phyloP scores from a whole-genome alignment of 2,797 vertebrate species.

The Schizopygopsis malacanthus region DNA sequence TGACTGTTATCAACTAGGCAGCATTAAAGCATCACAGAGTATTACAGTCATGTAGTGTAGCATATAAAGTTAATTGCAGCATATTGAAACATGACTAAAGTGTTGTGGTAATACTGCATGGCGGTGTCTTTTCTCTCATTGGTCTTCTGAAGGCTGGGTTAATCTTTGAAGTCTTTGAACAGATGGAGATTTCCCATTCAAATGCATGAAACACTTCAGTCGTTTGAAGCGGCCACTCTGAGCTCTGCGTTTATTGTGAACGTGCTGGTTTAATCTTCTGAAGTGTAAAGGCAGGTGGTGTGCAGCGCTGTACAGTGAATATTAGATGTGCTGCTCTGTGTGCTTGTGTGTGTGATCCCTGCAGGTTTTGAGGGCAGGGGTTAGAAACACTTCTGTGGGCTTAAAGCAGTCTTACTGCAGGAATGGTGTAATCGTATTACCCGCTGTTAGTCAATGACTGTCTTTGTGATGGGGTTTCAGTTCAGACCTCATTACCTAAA shows the following conservation, averaged over 20 bases:
- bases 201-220: background rate
- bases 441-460: constrained; percentile 11
- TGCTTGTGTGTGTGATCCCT: constrained; percentile 12
- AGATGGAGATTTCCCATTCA: constrained; percentile 10
- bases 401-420: constrained; percentile 27
- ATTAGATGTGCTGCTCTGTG: background rate
- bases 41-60: background rate
- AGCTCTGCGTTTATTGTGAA: background rate
- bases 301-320: background rate
- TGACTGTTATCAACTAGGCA: background rate
- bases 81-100: background rate
- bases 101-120: background rate
- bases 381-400: constrained; percentile 15
- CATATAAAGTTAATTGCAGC: background rate
- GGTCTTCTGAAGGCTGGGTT: background rate
- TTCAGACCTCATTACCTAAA: background rate
- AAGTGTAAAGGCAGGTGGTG: background rate
- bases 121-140: background rate
- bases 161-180: constrained; percentile 26
- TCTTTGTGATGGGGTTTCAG: constrained; percentile 31
- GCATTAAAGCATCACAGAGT: background rate
- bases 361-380: constrained; percentile 39
- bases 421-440: constrained; percentile 50
- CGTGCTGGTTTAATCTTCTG: background rate
- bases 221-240: constrained; percentile 10